Percentiles rank a stretch among this genome's conserved stretches.
Conservation (phyloP, 2,797 vertebrate genomes). For the Acanthurus leucopareius region DNA sequence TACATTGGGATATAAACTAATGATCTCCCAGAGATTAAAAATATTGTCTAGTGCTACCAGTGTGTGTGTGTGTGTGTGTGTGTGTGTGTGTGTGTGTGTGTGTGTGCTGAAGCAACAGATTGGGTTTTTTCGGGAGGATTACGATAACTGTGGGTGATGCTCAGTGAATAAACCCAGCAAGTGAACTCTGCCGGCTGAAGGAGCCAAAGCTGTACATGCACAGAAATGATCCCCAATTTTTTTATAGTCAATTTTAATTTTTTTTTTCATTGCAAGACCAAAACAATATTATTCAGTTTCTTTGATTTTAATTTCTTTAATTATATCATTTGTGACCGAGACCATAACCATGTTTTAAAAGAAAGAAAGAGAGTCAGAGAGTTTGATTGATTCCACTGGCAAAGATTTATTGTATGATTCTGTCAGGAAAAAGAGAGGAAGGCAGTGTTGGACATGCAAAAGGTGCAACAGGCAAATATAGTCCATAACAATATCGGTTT, state of each 20-base stretch:
- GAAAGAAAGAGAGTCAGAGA: not conserved
- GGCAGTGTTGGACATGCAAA: constrained; percentile 54
- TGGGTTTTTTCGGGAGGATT: constrained; percentile 17
- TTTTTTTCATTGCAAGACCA: constrained; percentile 7
- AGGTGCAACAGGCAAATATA: constrained; percentile 49
- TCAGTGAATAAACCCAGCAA: constrained; percentile 5
- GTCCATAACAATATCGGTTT: constrained; percentile 32
- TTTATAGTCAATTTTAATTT: constrained; percentile 2
- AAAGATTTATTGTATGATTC: constrained; percentile 60
- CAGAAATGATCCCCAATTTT: constrained; percentile 22
- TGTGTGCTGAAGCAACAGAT: constrained; percentile 7
- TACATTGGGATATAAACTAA: not conserved
- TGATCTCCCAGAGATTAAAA: not conserved
- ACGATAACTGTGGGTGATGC: not conserved
- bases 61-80: constrained; percentile 11
- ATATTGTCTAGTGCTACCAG: not conserved
- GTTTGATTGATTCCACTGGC: constrained; percentile 16
- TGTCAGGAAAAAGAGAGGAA: constrained; percentile 31
- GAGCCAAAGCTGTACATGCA: constrained; percentile 20
- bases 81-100: constrained; percentile 17
- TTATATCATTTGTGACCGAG: not conserved
- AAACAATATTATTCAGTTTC: constrained; percentile 9
- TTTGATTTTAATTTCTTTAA: constrained; percentile 7
- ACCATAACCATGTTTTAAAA: constrained; percentile 24
- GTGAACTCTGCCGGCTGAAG: constrained; percentile 26